Percentiles rank a stretch among this genome's conserved stretches.
phyloP scores from a whole-genome alignment of 2,888 invertebrate species.

The Mesochorus sp. region DNA sequence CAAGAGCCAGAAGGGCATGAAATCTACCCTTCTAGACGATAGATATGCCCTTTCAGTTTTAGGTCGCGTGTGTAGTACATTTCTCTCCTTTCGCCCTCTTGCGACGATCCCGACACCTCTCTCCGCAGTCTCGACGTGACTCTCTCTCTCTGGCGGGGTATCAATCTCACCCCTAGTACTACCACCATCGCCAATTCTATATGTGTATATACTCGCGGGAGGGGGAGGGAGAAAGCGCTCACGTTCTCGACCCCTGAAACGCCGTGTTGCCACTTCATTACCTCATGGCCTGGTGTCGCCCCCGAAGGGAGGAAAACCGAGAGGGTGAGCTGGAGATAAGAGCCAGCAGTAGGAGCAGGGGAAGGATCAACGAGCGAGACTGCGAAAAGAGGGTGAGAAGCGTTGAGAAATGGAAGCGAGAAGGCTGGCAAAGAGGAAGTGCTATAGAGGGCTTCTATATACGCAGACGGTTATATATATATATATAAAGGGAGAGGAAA shows the following conservation, averaged over 20 bases:
- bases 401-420: slow-evolving; percentile 35
- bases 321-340: slow-evolving; percentile 53
- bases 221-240: slow-evolving; percentile 27
- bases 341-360: slow-evolving; percentile 52
- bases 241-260: slow-evolving; percentile 71
- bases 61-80: neutral
- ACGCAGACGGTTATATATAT: neutral
- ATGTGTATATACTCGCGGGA: neutral
- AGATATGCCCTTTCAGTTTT: neutral
- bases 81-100: slow-evolving; percentile 39
- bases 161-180: slow-evolving; percentile 77
- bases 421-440: slow-evolving; percentile 37
- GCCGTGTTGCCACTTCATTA: slow-evolving; percentile 80
- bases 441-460: slow-evolving; percentile 5
- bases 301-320: slow-evolving; percentile 32
- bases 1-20: neutral
- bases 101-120: slow-evolving; percentile 76
- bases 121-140: slow-evolving; percentile 75
- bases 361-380: slow-evolving; percentile 3
- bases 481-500: neutral
- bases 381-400: slow-evolving; percentile 16
- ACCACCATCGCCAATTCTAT: slow-evolving; percentile 33
- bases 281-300: slow-evolving; percentile 67
- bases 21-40: neutral
- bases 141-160: slow-evolving; percentile 76